These are phyloP conservation scores for Bimastos eiseni DNA, from an alignment of 2,888 invertebrate species.

Conservation along the genomic window DNA sequence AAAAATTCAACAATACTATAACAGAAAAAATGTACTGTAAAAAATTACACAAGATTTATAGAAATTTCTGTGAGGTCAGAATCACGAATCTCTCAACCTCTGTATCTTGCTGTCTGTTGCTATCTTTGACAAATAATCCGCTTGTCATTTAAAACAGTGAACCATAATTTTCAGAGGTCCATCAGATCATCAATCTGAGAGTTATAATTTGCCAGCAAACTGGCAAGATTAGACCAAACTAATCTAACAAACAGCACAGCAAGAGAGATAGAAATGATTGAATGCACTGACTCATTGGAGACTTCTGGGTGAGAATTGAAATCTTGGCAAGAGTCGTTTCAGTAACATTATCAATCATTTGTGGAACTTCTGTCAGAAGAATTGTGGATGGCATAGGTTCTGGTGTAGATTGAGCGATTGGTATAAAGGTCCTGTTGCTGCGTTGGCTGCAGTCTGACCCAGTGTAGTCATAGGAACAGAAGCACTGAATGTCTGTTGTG, in stretches of 20 bases:
- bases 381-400: slow-evolving; percentile 25
- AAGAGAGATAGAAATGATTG: background rate
- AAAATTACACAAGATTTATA: too few species aligned
- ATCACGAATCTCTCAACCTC: too few species aligned
- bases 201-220: background rate
- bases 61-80: too few species aligned
- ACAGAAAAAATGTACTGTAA: too few species aligned
- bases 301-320: background rate
- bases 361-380: slow-evolving; percentile 47
- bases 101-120: too few species aligned
- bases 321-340: background rate
- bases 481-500: slow-evolving; percentile 88
- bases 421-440: slow-evolving; percentile 33
- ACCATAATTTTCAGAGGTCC: background rate
- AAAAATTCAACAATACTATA: background rate
- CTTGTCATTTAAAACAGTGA: background rate
- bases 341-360: slow-evolving; percentile 28
- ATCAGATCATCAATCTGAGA: background rate
- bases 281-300: slow-evolving; percentile 18
- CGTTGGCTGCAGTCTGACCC: slow-evolving; percentile 57
- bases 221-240: background rate
- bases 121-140: too few species aligned
- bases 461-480: slow-evolving; percentile 76
- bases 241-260: background rate
- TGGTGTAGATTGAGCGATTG: slow-evolving; percentile 25